Conservation (phyloP, 2,888 invertebrate genomes). For the Spodoptera picta region DNA sequence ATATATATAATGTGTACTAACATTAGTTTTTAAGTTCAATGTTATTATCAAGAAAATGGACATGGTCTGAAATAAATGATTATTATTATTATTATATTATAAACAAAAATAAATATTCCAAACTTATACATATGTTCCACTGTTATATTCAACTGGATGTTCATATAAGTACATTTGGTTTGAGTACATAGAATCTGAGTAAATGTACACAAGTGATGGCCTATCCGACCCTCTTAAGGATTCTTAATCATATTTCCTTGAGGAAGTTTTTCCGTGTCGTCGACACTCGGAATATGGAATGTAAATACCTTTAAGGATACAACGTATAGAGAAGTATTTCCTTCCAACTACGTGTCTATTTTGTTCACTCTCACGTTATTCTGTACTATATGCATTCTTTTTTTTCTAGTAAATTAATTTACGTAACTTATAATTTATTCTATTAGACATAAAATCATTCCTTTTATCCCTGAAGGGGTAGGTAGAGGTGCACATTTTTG, state of each 20-base stretch:
- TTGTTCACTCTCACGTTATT: background rate
- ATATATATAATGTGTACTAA: too few species aligned
- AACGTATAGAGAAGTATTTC: constrained; percentile 14
- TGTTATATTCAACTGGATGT: background rate
- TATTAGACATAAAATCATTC: constrained; percentile 8
- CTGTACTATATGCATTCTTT: too few species aligned
- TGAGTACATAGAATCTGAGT: constrained; percentile 4
- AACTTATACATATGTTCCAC: too few species aligned
- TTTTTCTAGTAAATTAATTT: background rate
- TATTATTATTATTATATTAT: too few species aligned
- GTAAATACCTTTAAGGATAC: constrained; percentile 13
- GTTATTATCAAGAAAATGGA: too few species aligned
- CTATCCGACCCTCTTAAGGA: constrained; percentile 4
- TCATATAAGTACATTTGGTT: background rate
- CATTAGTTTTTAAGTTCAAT: too few species aligned
- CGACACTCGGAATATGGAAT: constrained; percentile 11
- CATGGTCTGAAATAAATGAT: too few species aligned
- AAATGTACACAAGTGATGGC: constrained; percentile 6
- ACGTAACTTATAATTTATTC: too few species aligned
- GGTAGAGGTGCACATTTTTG: too few species aligned
- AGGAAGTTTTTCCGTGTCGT: constrained; percentile 21
- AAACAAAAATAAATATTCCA: too few species aligned
- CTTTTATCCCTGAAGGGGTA: too few species aligned
- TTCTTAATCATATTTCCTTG: constrained; percentile 25
- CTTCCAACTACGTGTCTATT: constrained; percentile 2